Evolutionary conservation across 2,888 invertebrate species (phyloP).

Genomic region (Drosophila mayaguana): DNA sequence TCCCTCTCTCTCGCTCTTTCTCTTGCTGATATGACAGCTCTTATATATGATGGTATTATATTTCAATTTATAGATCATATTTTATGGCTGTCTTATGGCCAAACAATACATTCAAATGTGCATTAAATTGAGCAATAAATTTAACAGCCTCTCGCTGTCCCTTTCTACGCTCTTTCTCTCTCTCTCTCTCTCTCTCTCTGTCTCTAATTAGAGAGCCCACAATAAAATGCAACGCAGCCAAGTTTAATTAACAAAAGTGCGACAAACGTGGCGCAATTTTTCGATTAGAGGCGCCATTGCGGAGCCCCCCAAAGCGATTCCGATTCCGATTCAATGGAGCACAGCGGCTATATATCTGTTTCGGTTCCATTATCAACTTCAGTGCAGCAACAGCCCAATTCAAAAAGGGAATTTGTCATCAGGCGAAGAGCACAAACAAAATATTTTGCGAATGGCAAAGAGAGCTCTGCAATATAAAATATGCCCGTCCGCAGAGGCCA

Average conservation of each 20-base stretch:
- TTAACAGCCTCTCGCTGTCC: conserved; percentile 2
- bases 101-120: conserved; percentile 54
- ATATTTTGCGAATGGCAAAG: conserved; percentile 58
- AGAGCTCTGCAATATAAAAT: conserved; percentile 59
- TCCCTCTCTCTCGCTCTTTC: background rate
- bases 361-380: conserved; percentile 46
- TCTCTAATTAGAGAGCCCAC: conserved; percentile 59
- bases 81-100: conserved; percentile 21
- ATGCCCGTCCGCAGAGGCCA: conserved; percentile 34
- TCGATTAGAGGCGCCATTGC: conserved; percentile 60
- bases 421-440: conserved; percentile 55
- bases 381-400: conserved; percentile 26
- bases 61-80: conserved; percentile 48
- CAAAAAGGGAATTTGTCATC: conserved; percentile 56
- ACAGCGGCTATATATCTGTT: conserved; percentile 7
- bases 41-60: conserved; percentile 32
- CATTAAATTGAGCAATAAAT: conserved; percentile 76
- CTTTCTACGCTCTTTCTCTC: background rate
- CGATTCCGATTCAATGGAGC: conserved; percentile 48
- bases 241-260: conserved; percentile 75
- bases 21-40: conserved; percentile 9
- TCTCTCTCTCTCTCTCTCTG: background rate
- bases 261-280: conserved; percentile 53
- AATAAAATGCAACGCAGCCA: conserved; percentile 62
- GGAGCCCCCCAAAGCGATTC: conserved; percentile 46